Conservation (phyloP, 2,797 vertebrate species). For the Poeciliopsis infans region DNA sequence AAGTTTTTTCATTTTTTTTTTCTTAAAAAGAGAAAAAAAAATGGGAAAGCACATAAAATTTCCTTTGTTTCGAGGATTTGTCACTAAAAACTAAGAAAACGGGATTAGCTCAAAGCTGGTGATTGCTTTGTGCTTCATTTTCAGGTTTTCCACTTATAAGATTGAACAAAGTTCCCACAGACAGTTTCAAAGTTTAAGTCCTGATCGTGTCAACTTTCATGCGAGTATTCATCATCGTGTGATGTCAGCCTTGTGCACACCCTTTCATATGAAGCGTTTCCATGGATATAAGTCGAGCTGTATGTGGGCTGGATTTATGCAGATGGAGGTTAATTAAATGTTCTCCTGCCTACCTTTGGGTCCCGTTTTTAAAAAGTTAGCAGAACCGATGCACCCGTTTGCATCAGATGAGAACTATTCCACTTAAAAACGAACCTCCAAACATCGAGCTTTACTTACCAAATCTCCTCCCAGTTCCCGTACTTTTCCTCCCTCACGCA, state of each 20-base stretch:
- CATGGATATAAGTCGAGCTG: constrained; percentile 52
- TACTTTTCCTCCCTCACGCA: constrained; percentile 27
- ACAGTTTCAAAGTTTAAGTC: constrained; percentile 13
- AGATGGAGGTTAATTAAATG: constrained; percentile 59
- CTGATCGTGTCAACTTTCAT: constrained; percentile 20
- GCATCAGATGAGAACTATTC: constrained; percentile 3
- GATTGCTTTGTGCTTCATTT: not conserved
- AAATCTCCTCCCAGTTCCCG: constrained; percentile 45
- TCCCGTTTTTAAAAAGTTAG: constrained; percentile 46
- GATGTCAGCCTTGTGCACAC: constrained; percentile 26
- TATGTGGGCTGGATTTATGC: constrained; percentile 59
- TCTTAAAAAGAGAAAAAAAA: not conserved
- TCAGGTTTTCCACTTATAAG: not conserved
- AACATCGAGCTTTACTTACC: constrained; percentile 17
- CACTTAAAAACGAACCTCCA: constrained; percentile 5
- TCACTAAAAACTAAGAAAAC: not conserved
- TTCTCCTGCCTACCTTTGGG: constrained; percentile 50
- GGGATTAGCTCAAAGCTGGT: not conserved
- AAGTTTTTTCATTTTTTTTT: too few relatives aligned
- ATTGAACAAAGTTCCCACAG: not conserved
- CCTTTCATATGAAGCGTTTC: constrained; percentile 51
- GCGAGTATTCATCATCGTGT: constrained; percentile 16
- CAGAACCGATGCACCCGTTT: constrained; percentile 23
- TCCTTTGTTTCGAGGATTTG: not conserved
- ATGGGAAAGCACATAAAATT: not conserved